phyloP scores from a whole-genome alignment of 1,140 invertebrate species.

The Monomorium pharaonis region DNA sequence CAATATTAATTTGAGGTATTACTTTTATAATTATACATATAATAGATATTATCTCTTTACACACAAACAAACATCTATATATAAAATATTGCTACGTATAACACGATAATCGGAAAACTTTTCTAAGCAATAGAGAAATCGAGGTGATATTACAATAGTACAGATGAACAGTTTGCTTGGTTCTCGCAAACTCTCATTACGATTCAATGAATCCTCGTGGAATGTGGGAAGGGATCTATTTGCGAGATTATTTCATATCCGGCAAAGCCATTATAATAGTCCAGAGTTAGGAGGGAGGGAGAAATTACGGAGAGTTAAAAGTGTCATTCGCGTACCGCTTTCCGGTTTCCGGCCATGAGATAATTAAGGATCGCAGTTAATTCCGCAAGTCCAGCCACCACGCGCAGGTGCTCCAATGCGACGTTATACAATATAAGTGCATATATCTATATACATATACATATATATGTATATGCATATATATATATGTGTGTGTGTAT shows the following conservation, averaged over 20 bases:
- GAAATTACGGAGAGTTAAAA: constrained; percentile 58
- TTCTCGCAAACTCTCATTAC: constrained; percentile 30
- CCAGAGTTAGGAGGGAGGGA: neutral
- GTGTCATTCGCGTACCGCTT: constrained; percentile 59
- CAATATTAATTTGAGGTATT: constrained; percentile 7
- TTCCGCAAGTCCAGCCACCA: constrained; percentile 46
- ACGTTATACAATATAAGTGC: neutral
- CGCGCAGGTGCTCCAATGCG: constrained; percentile 37
- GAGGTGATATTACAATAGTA: neutral
- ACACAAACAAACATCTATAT: neutral
- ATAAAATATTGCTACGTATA: neutral
- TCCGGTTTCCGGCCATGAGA: constrained; percentile 46
- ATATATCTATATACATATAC: neutral
- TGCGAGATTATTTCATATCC: constrained; percentile 56
- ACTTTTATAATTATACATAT: neutral
- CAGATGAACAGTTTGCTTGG: neutral
- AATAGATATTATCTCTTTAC: neutral
- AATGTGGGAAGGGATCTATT: constrained; percentile 37
- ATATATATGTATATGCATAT: neutral
- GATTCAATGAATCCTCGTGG: constrained; percentile 44
- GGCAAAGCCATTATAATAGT: constrained; percentile 36
- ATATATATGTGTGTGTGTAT: neutral
- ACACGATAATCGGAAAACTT: neutral
- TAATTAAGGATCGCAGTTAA: constrained; percentile 61
- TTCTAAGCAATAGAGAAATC: neutral